Percentiles rank a stretch among this genome's conserved stretches.
phyloP scores from a whole-genome alignment of 2,888 invertebrate genomes.

The Drepana falcataria region DNA sequence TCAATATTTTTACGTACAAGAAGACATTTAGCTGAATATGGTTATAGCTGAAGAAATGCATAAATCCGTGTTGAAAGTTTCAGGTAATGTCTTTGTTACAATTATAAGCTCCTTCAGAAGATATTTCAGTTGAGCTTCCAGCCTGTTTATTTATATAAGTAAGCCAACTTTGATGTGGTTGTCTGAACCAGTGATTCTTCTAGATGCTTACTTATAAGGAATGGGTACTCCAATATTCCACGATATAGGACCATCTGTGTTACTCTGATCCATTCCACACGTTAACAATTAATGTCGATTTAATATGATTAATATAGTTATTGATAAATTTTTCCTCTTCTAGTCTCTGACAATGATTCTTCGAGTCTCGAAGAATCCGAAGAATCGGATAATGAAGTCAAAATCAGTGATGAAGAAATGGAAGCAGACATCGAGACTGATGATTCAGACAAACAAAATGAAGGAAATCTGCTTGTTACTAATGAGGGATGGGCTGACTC shows the following conservation, averaged over 20 bases:
- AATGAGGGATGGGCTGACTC: slow-evolving; percentile 91
- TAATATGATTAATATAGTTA: no score
- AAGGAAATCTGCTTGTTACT: slow-evolving; percentile 38
- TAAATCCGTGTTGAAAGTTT: slow-evolving; percentile 51
- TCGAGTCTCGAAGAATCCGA: slow-evolving; percentile 39
- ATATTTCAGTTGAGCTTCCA: no score
- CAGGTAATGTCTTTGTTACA: slow-evolving; percentile 31
- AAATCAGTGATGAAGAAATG: slow-evolving; percentile 28
- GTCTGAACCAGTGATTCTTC: no score
- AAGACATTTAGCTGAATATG: slow-evolving; percentile 28
- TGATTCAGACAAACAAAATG: slow-evolving; percentile 17
- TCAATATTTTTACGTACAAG: neutral
- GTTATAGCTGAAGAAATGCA: slow-evolving; percentile 41
- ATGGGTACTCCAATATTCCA: no score
- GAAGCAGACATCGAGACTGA: slow-evolving; percentile 22
- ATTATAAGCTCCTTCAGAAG: no score
- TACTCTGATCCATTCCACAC: no score
- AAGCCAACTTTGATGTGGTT: no score
- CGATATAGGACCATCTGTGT: no score
- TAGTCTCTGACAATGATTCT: slow-evolving; percentile 50
- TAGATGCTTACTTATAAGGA: no score
- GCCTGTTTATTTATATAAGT: no score
- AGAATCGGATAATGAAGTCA: slow-evolving; percentile 15
- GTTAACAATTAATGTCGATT: no score
- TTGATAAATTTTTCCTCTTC: neutral